These are phyloP conservation scores for Epirrhoe tristata DNA, from an alignment of 2,888 invertebrate genomes.

Conservation along the genomic window DNA sequence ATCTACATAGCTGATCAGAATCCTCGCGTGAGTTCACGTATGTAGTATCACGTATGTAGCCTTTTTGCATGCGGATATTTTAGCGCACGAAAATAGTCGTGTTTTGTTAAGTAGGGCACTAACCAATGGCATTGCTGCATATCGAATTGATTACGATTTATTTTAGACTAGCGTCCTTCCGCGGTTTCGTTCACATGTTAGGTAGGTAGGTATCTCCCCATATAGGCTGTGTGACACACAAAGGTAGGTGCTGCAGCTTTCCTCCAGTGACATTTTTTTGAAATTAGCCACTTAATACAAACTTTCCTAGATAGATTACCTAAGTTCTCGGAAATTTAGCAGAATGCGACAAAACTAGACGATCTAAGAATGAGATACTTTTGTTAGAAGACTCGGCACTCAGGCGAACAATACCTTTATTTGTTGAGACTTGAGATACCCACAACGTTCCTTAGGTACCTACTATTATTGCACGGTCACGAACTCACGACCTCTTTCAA, in stretches of 20 bases:
- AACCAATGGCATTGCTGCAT: slow-evolving; percentile 30
- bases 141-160: slow-evolving; percentile 35
- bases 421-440: neutral
- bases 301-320: neutral
- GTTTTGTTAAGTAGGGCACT: slow-evolving; percentile 33
- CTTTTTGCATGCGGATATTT: slow-evolving; percentile 36
- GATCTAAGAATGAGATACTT: neutral
- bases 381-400: neutral
- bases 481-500: slow-evolving; percentile 1
- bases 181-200: too few relatives aligned
- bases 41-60: slow-evolving; percentile 32
- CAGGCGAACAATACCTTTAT: neutral
- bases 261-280: too few relatives aligned
- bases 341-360: neutral
- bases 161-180: slow-evolving; percentile 4
- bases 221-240: too few relatives aligned
- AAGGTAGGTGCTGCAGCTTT: too few relatives aligned
- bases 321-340: neutral
- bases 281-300: too few relatives aligned
- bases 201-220: too few relatives aligned
- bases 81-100: slow-evolving; percentile 36
- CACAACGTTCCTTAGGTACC: neutral
- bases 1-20: slow-evolving; percentile 21
- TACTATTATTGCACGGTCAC: slow-evolving; percentile 2
- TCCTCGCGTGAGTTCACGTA: slow-evolving; percentile 25